Conservation (phyloP, 2,113 vertebrate genomes). For the Dicrurus megarhynchus region DNA sequence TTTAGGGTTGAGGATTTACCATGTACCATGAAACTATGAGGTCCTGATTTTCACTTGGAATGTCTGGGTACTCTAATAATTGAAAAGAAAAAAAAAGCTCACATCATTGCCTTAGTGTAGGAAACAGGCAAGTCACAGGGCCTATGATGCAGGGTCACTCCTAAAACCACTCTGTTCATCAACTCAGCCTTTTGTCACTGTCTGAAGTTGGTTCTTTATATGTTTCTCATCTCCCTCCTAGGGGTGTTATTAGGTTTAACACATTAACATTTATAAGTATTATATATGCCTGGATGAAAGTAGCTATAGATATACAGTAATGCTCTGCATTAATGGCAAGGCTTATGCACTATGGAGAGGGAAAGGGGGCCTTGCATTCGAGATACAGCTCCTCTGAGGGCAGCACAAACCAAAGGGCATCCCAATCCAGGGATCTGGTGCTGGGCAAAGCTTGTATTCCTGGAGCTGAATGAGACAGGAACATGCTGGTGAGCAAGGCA, state of each 20-base stretch:
- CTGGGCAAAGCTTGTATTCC: neutral
- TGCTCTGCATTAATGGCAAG: neutral
- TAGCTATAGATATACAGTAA: neutral
- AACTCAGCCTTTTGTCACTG: neutral
- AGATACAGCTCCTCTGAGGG: neutral
- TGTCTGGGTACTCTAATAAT: neutral
- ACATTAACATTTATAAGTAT: slow-evolving; percentile 22
- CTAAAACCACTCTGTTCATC: neutral
- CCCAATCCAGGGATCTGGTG: neutral
- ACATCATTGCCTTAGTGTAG: neutral
- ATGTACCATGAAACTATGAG: neutral
- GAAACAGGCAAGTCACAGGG: neutral
- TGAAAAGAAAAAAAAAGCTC: neutral
- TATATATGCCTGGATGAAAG: slow-evolving; percentile 14
- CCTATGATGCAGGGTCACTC: neutral
- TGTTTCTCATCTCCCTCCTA: neutral
- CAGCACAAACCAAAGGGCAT: neutral
- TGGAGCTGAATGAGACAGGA: neutral
- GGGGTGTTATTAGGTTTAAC: slow-evolving; percentile 26
- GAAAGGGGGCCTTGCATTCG: neutral
- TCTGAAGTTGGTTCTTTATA: neutral
- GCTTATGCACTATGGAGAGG: neutral
- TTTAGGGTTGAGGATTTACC: neutral
- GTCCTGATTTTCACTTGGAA: neutral
- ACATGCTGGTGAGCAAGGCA: neutral